These are phyloP conservation scores for Argynnis bischoffii DNA, from an alignment of 2,888 invertebrate species.

Conservation along the genomic window DNA sequence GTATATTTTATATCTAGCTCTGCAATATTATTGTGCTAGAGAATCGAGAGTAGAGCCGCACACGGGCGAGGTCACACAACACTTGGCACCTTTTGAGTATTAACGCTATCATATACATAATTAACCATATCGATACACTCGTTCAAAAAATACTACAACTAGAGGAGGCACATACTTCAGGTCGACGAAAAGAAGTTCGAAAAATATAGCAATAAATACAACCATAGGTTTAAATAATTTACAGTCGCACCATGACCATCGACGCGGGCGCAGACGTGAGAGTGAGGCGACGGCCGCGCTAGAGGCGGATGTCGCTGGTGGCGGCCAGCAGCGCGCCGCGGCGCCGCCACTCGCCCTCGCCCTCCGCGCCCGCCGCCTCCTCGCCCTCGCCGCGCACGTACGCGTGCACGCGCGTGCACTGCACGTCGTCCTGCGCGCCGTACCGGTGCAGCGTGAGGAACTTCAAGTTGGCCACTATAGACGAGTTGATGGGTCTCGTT, in stretches of 20 bases:
- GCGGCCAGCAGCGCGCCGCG: constrained; percentile 55
- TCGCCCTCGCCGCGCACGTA: constrained; percentile 42
- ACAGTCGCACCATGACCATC: constrained; percentile 40
- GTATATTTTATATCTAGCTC: constrained; percentile 53
- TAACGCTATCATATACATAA: constrained; percentile 61
- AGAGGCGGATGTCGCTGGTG: constrained; percentile 67
- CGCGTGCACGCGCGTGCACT: constrained; percentile 52
- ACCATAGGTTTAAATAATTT: constrained; percentile 49
- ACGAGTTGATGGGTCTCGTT: constrained; percentile 67
- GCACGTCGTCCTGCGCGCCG: constrained; percentile 62
- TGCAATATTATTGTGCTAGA: constrained; percentile 67
- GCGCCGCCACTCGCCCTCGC: constrained; percentile 43
- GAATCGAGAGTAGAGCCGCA: constrained; percentile 69
- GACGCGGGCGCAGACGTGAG: no score
- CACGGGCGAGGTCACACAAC: constrained; percentile 55
- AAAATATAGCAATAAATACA: constrained; percentile 70
- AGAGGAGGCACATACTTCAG: constrained; percentile 72
- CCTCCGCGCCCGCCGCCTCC: constrained; percentile 35
- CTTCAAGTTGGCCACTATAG: constrained; percentile 70
- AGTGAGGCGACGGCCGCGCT: neutral
- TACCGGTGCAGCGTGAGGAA: constrained; percentile 75
- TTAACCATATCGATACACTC: constrained; percentile 57
- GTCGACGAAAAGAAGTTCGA: constrained; percentile 68
- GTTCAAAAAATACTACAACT: constrained; percentile 56
- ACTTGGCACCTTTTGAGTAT: constrained; percentile 76